Percentiles rank a stretch among this genome's conserved stretches.
Evolutionary conservation across 1,140 invertebrate species (phyloP).

Genomic region (Polyergus mexicanus): DNA sequence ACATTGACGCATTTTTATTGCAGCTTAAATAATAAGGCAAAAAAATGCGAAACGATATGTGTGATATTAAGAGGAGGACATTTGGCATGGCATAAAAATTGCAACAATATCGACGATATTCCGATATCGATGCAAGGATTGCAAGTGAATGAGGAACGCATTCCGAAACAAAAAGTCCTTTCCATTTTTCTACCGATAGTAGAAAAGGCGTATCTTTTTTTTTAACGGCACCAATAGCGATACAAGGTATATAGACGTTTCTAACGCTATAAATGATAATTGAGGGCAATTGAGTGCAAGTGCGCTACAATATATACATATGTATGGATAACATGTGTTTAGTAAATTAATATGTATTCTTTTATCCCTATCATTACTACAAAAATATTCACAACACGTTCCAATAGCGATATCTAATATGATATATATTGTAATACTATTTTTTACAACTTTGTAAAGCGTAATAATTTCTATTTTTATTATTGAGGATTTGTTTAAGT

Average conservation of each 20-base stretch:
- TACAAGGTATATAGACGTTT: conserved; percentile 1
- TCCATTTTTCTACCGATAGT: not conserved
- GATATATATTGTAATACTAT: not conserved
- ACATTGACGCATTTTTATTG: conserved; percentile 4
- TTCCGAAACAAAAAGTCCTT: not conserved
- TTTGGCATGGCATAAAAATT: not conserved
- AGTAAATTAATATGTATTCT: conserved; percentile 10
- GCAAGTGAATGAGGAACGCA: conserved; percentile 6
- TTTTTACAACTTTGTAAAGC: conserved; percentile 2
- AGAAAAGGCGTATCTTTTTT: conserved; percentile 32
- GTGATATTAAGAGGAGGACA: not conserved
- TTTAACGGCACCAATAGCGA: not conserved
- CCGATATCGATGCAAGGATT: not conserved
- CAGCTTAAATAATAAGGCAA: not conserved
- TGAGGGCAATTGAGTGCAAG: not conserved
- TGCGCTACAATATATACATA: not conserved
- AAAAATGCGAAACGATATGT: not conserved
- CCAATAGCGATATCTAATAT: not conserved
- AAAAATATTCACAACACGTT: conserved; percentile 6
- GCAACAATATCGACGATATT: conserved; percentile 9
- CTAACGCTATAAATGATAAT: conserved; percentile 4
- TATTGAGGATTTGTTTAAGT: not conserved
- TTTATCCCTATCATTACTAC: not conserved
- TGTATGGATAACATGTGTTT: not conserved
- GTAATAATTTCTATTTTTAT: not conserved